Conservation (phyloP, 2,888 invertebrate genomes). For the Tachystola acroxantha region DNA sequence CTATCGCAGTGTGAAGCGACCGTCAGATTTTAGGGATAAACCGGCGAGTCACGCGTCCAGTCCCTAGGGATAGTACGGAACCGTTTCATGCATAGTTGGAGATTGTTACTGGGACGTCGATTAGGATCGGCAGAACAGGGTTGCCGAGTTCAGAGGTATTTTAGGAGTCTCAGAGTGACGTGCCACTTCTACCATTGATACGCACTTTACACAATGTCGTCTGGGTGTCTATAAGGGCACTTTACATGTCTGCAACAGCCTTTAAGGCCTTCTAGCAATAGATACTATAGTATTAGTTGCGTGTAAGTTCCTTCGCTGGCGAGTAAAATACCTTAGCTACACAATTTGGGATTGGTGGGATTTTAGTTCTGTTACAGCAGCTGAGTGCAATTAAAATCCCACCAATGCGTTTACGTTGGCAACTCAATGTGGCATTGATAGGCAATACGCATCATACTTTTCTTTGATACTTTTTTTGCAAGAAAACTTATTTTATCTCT, state of each 20-base stretch:
- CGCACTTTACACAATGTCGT: neutral
- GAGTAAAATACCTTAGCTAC: too few species aligned
- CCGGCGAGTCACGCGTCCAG: slow-evolving; percentile 68
- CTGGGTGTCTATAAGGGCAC: neutral
- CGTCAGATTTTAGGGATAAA: slow-evolving; percentile 44
- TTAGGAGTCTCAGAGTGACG: slow-evolving; percentile 5
- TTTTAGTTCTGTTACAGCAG: too few species aligned
- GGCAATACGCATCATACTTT: too few species aligned
- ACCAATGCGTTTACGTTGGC: too few species aligned
- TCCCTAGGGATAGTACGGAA: slow-evolving; percentile 42
- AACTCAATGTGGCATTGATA: too few species aligned
- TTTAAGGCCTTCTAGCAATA: neutral
- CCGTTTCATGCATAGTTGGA: slow-evolving; percentile 66
- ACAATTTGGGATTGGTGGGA: too few species aligned
- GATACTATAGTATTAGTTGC: too few species aligned
- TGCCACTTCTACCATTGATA: slow-evolving; percentile 1
- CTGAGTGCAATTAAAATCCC: too few species aligned
- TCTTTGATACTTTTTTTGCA: too few species aligned
- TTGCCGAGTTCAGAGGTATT: slow-evolving; percentile 16
- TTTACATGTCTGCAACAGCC: neutral
- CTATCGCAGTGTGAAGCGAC: neutral
- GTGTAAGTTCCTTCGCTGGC: too few species aligned
- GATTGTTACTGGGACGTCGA: slow-evolving; percentile 45
- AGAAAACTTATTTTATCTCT: too few species aligned
- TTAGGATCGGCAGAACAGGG: slow-evolving; percentile 41